These are phyloP conservation scores for Sebastes hopkinsi DNA, from an alignment of 2,797 vertebrate species.

Conservation along the genomic window DNA sequence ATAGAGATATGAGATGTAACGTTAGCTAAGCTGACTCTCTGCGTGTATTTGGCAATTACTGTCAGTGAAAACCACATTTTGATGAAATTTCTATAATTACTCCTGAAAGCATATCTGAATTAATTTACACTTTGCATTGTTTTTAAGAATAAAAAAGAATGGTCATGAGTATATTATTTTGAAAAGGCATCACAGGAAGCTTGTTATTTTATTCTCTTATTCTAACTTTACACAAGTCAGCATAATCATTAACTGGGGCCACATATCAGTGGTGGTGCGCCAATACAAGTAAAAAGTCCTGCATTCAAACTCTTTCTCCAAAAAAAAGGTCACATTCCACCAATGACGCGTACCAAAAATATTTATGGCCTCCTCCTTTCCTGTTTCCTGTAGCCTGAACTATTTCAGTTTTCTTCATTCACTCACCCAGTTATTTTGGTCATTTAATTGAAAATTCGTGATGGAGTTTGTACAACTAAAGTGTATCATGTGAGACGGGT, in stretches of 20 bases:
- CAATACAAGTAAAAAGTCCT: no score
- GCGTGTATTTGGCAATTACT: no score
- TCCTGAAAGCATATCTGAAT: not conserved
- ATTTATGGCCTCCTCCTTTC: no score
- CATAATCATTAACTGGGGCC: no score
- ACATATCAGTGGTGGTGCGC: no score
- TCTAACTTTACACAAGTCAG: not conserved
- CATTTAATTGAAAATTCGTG: not conserved
- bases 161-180: not conserved
- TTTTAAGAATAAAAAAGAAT: not conserved
- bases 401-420: no score
- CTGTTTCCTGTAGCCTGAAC: no score
- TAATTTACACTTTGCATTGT: not conserved
- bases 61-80: not conserved
- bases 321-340: no score
- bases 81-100: not conserved
- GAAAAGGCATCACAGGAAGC: not conserved
- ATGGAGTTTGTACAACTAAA: not conserved
- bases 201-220: not conserved
- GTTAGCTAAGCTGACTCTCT: no score
- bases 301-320: no score
- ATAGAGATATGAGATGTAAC: not conserved
- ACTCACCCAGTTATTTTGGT: no score
- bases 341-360: rapidly evolving
- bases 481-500: not conserved